Conservation (phyloP, 2,888 invertebrate genomes). For the Hydrotaea diabolus region DNA sequence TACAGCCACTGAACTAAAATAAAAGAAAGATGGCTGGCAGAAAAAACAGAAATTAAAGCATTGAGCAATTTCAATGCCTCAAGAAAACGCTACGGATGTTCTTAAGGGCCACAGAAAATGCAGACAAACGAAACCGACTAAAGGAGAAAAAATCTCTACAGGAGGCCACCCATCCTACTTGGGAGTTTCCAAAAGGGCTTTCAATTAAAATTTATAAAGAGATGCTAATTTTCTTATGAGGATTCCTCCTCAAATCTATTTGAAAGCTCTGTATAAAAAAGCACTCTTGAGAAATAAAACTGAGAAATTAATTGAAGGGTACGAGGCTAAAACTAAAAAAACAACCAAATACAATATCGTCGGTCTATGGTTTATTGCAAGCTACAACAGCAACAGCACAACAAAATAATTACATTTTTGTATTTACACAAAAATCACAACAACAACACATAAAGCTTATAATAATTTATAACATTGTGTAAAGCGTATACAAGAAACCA, state of each 20-base stretch:
- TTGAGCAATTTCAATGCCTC: conserved; percentile 53
- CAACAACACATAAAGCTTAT: neutral
- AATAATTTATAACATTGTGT: neutral
- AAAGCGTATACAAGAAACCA: neutral
- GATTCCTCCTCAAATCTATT: neutral
- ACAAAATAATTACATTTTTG: neutral
- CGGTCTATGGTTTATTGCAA: too few relatives aligned
- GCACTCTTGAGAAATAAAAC: neutral
- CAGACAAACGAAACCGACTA: neutral
- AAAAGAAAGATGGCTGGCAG: conserved; percentile 7
- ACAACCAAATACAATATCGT: neutral
- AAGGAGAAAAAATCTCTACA: neutral
- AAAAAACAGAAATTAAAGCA: conserved; percentile 8
- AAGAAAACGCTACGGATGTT: conserved; percentile 25
- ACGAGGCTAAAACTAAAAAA: neutral
- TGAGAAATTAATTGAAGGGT: neutral
- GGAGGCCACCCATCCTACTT: neutral
- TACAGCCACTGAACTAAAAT: neutral
- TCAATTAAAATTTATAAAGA: neutral
- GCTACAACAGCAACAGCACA: too few relatives aligned
- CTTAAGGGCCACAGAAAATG: conserved; percentile 24
- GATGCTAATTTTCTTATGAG: neutral
- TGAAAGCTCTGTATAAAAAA: neutral
- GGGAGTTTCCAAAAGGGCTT: too few relatives aligned
- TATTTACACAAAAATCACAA: neutral